phyloP scores from a whole-genome alignment of 2,797 vertebrate species.

The Bovichtus diacanthus region DNA sequence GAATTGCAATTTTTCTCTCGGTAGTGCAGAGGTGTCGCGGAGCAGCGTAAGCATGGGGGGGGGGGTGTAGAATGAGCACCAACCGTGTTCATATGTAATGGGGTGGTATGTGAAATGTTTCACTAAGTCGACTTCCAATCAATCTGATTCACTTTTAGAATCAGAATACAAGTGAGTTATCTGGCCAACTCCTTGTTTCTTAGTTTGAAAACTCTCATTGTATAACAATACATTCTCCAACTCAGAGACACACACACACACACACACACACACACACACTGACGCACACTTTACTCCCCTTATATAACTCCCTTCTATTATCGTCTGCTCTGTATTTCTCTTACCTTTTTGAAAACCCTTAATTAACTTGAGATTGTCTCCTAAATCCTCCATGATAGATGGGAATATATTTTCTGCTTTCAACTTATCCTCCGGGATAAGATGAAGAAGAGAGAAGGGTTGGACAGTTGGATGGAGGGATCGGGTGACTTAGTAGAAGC shows the following conservation, averaged over 20 bases:
- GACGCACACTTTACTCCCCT: not conserved
- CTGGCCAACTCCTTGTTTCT: not conserved
- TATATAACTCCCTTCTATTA: slow-evolving; percentile 42
- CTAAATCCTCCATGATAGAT: slow-evolving; percentile 66
- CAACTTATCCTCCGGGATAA: slow-evolving; percentile 48
- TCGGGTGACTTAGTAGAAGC: slow-evolving; percentile 37
- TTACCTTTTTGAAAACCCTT: slow-evolving; percentile 62
- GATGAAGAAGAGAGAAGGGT: not conserved
- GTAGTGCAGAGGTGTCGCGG: not conserved
- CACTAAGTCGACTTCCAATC: not conserved
- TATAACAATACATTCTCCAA: slow-evolving; percentile 6
- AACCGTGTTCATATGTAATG: not conserved
- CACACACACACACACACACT: not conserved
- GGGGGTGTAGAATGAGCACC: not conserved
- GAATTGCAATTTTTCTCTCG: not conserved
- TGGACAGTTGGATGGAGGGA: slow-evolving; percentile 24
- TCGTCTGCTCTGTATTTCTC: slow-evolving; percentile 46
- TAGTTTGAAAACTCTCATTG: slow-evolving; percentile 27
- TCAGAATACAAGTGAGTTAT: not conserved
- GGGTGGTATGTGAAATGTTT: not conserved
- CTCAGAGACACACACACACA: not conserved
- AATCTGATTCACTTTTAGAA: not conserved
- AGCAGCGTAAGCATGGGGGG: not conserved
- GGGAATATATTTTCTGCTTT: slow-evolving; percentile 55
- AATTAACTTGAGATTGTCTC: slow-evolving; percentile 62